Evolutionary conservation across 1,140 invertebrate genomes (phyloP).

Genomic region (Drosophila bocqueti): DNA sequence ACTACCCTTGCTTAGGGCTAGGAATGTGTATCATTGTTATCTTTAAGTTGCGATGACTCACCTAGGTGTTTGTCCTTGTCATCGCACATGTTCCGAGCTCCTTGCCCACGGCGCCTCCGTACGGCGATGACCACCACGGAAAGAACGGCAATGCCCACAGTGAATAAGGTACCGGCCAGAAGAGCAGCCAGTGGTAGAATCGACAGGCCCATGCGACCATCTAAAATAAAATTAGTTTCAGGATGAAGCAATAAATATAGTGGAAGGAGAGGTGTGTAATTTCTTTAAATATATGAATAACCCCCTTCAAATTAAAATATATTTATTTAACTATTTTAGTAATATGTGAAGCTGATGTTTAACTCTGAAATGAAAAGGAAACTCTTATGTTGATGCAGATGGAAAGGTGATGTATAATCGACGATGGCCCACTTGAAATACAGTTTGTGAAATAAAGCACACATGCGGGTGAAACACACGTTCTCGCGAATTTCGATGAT

Average conservation of each 20-base stretch:
- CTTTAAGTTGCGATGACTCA: conserved; percentile 68
- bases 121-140: conserved; percentile 87
- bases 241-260: neutral
- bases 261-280: neutral
- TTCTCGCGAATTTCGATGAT: conserved; percentile 28
- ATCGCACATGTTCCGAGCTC: conserved; percentile 74
- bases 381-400: neutral
- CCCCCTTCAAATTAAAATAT: no score
- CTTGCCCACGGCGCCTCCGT: conserved; percentile 84
- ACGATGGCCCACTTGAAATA: conserved; percentile 22
- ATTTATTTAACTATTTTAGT: neutral
- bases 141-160: conserved; percentile 87
- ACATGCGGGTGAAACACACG: conserved; percentile 2
- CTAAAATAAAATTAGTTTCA: conserved; percentile 82
- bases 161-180: conserved; percentile 87
- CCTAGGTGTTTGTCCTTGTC: conserved; percentile 87
- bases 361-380: neutral
- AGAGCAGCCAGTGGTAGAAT: conserved; percentile 88
- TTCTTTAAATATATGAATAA: neutral
- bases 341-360: neutral
- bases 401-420: conserved; percentile 10
- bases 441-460: conserved; percentile 27
- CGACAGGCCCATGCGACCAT: conserved; percentile 87
- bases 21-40: conserved; percentile 7
- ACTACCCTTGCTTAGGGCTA: conserved; percentile 7